Base-by-base conservation (phyloP, 92 coral and sea anemone species). In the Actinostola sp. region DNA sequence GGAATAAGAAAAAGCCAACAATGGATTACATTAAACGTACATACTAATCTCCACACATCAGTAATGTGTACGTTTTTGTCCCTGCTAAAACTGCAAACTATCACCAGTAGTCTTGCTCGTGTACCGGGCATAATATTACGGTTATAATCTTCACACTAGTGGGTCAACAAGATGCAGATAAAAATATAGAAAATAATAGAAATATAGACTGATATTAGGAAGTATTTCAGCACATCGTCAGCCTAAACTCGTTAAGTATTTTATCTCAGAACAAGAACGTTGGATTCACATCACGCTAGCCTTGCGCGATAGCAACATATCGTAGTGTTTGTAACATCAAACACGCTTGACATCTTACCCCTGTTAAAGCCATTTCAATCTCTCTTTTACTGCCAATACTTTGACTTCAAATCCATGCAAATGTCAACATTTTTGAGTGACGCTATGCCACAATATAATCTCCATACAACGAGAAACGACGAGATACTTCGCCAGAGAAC, bases 341-440 rank as follows among this genome's bases (percentile, higher is more conserved):
- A 27, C 39, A 57, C 13, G 27, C 1, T 5, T 29, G 19, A 3
- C 61, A 31, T 23, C 74, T 68, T 68, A 68, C 74, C 74, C 61
- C 43, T 15, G 61, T 9, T 43, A 68, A 34, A 10, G 74, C 74
- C 74, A 68, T 68, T 27, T 19, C 45, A n/a, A 50, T n/a, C n/a
- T 19, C 17, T 50, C 13, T 52, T 68, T 11, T 68, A 10, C 17
- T 51, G 61, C 74, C 23, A 33, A n/a, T n/a, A n/a, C 28, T 36
- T 50, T 67, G 28, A 17, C 24, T 46, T 28, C 38, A 50, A 50
- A 50, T 43, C 61, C 26, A 35, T 20, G 20, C 27, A 50, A 50
- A 68, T 68, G 74, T 51, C 74, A 68, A 43, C 30, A 12, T 46
- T 3, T 9, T 68, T 51, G 62, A 32, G 31, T 50, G 74, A 50